Percentiles rank a stretch among this genome's conserved stretches.
phyloP scores from a whole-genome alignment of 2,113 vertebrate genomes.

The Capricornis sumatraensis region DNA sequence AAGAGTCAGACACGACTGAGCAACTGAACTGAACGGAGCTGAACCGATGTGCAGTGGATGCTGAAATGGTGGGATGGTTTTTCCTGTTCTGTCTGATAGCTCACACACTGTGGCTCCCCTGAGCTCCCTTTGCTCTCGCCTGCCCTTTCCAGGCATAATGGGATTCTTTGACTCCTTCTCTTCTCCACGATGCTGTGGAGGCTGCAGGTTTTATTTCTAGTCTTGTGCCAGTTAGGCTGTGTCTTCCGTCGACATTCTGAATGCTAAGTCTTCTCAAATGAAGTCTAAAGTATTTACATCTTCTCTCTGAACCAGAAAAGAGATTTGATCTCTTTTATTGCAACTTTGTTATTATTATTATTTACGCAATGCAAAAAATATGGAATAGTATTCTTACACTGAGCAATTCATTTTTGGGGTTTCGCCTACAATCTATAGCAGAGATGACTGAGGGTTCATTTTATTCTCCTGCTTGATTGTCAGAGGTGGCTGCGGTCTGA shows the following conservation, averaged over 20 bases:
- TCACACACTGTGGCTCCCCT: background rate
- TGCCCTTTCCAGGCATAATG: background rate
- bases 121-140: background rate
- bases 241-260: background rate
- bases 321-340: fast-evolving
- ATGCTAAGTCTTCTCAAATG: background rate
- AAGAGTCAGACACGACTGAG: no score
- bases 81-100: fast-evolving
- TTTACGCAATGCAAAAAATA: no score
- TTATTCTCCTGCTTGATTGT: background rate
- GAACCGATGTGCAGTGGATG: fast-evolving
- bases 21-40: no score
- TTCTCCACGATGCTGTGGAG: no score
- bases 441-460: no score
- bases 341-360: background rate
- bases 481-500: fast-evolving
- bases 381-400: fast-evolving
- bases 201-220: fast-evolving
- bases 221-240: background rate
- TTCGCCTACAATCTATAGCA: fast-evolving
- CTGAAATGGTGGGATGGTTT: background rate
- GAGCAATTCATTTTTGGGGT: fast-evolving
- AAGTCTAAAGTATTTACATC: no score
- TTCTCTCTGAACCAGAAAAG: background rate
- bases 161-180: background rate